Evolutionary conservation across 2,888 invertebrate species (phyloP).

Genomic region (Caenorhabditis plicata): DNA sequence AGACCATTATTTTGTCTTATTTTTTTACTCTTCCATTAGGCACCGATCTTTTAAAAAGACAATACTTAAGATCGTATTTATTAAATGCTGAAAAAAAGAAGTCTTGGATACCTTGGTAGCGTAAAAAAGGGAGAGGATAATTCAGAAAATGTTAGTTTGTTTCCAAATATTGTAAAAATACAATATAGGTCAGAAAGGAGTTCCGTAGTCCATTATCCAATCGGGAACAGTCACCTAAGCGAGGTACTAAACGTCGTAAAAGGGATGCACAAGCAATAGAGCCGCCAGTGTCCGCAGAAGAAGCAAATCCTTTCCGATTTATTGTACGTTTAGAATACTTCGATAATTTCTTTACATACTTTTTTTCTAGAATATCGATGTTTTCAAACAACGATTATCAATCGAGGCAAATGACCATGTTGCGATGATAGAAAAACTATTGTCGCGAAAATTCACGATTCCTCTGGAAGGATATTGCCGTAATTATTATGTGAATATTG

Average conservation of each 20-base stretch:
- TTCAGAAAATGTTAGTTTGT: constrained; percentile 8
- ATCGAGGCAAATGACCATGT: constrained; percentile 44
- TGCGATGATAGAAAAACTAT: constrained; percentile 54
- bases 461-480: constrained; percentile 63
- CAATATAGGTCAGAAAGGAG: constrained; percentile 17
- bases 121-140: constrained; percentile 7
- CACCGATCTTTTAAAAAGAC: too few species aligned
- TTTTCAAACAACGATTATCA: constrained; percentile 19
- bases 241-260: constrained; percentile 9
- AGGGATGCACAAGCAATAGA: constrained; percentile 20
- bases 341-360: neutral
- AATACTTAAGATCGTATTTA: too few species aligned
- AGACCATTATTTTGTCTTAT: too few species aligned
- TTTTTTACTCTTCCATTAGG: too few species aligned
- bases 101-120: constrained; percentile 25
- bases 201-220: constrained; percentile 23
- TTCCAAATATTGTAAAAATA: too few species aligned
- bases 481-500: constrained; percentile 49
- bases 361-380: constrained; percentile 13
- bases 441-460: constrained; percentile 54
- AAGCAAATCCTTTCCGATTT: constrained; percentile 22
- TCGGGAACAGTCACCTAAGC: constrained; percentile 1
- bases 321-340: neutral
- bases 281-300: constrained; percentile 25
- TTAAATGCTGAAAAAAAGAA: too few species aligned